Evolutionary conservation across 1,140 invertebrate genomes (phyloP), one percentile per base, ranked within the genome.

Genomic region (Liolophura sinensis): DNA sequence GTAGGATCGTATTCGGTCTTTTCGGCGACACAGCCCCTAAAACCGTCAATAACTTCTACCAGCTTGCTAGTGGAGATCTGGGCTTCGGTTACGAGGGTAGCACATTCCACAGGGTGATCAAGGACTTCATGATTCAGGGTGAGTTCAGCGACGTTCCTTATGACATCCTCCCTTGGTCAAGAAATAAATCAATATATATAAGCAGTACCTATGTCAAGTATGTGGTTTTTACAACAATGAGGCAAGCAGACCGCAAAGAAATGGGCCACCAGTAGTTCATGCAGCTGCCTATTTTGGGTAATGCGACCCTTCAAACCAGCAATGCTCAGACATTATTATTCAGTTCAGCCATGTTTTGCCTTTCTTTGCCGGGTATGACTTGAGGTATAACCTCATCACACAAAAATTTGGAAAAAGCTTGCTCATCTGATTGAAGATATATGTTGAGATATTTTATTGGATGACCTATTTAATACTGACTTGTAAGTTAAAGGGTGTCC

Each of bases 61-160:
- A 75, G 20, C 66, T 82, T 12, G 64, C 77, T 24, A 59, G 67
- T 27, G 64, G 71, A 22, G 25, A 49, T 12, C 59, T 67, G 56
- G 78, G 77, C 6, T 78, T 61, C 70, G 78, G 79, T 27, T 82
- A 81, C 66, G 73, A 74, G 67, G 80, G 78, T 9, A 79, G 73
- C 64, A 77, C 72, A 65, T 82, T 84, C 59, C 82, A 84, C 64
- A 72, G 82, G 62, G 76, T 84, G 31, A 84, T 84, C 58, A 70
- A 75, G 22, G 69, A 81, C 51, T 84, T 84, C 60, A 84, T 84
- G 82, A 78, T 84, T 69, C 82, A 84, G 77, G 82, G 82, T 82
- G 65, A 61, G 55, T 60, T 52, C 25, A 24, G 25, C n/a, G n/a
- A 12, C 31, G n/a, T 20, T 20, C 52, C 3, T 54, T 54, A 20